Evolutionary conservation across 2,797 vertebrate species (phyloP).

Genomic region (Rhodeus uyekii): DNA sequence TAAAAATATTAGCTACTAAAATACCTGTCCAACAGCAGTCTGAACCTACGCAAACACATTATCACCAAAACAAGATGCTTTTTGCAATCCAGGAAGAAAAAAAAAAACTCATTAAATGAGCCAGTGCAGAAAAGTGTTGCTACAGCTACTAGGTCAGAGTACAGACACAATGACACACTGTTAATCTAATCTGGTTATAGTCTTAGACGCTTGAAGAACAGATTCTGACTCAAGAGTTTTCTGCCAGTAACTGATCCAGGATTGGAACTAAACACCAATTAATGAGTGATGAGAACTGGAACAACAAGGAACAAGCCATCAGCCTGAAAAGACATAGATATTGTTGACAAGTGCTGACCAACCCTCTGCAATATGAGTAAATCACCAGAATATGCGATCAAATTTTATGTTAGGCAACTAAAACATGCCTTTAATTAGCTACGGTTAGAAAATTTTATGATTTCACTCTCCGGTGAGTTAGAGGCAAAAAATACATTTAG

Average conservation of each 20-base stretch:
- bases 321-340: neutral
- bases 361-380: neutral
- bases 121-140: neutral
- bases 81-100: neutral
- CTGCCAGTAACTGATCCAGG: slow-evolving; percentile 11
- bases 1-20: neutral
- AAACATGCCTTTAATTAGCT: neutral
- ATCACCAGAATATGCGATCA: neutral
- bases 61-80: neutral
- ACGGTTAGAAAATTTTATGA: neutral
- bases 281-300: neutral
- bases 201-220: slow-evolving; percentile 34
- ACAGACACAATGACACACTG: slow-evolving; percentile 9
- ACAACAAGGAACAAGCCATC: neutral
- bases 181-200: slow-evolving; percentile 47
- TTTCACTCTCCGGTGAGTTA: neutral
- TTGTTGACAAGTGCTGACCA: neutral
- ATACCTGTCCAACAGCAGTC: neutral
- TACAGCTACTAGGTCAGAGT: slow-evolving; percentile 20
- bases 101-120: neutral
- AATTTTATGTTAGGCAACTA: neutral
- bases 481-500: neutral
- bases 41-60: neutral
- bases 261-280: neutral
- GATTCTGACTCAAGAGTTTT: slow-evolving; percentile 44